Evolutionary conservation across 2,888 invertebrate species (phyloP), one percentile per base, ranked within the genome.

Genomic region (Melanophora roralis): DNA sequence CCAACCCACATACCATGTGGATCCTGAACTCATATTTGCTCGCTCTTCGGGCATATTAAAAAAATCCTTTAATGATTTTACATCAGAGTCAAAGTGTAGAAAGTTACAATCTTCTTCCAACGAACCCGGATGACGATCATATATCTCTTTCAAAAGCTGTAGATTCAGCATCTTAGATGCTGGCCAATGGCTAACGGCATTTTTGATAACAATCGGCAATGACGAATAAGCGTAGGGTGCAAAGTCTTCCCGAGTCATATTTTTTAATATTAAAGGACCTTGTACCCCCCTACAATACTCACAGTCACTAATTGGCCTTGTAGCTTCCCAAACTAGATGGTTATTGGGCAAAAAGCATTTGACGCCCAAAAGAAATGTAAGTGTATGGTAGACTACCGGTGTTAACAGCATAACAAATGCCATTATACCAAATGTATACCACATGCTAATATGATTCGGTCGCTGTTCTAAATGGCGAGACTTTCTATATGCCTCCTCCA

Each of bases 1-100:
- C 96, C 97, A 97, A 83, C 97, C 97, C 53, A 97, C 94, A 91
- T 97, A 97, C 97, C 97, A 97, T 1, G 96, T 93, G 84, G 94
- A 91, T 40, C 91, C 90, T 89, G 94, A 93, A 32, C 88, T 90
- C 4, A 87, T 83, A 55, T 86, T 87, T 5, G 93, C 93, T 85
- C 95, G 92, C 64, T 91, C 91, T 53, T 92, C 89, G 6, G 93
- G 92, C 95, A 96, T 95, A 78, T 91, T 91, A 86, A 97, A 94
- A 11, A 96, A 95, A 87, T 97, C 95, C 78, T 92, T 91, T 73
- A 97, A 88, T 27, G 93, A 93, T 84, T 93, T 93, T 84, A 97
- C 93, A 88, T 96, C 93, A 16, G 95, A 95, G 88, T 95, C 94
- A 88, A 97, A 97, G 85, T 95, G 95, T 64, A 97, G 91, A 90